Conservation (phyloP, 2,113 vertebrate genomes). For the Muntiacus muntjak region DNA sequence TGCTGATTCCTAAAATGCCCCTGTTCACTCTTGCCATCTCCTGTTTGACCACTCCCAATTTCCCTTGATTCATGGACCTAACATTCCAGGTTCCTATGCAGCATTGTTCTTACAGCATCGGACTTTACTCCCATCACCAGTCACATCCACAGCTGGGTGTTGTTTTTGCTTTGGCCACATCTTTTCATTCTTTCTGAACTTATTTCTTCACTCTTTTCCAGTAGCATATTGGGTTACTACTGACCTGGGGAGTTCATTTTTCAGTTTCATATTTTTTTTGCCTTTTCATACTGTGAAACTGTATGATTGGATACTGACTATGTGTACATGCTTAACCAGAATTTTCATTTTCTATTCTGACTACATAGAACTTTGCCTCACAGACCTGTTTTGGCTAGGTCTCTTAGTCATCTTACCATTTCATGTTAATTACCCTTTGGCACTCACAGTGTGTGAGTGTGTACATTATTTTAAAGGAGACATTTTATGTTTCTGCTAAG, state of each 20-base stretch:
- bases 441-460: neutral
- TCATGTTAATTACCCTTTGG: neutral
- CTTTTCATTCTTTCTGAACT: neutral
- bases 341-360: neutral
- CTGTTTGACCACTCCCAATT: neutral
- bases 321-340: neutral
- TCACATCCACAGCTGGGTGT: neutral
- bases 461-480: neutral
- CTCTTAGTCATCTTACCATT: neutral
- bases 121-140: neutral
- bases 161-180: neutral
- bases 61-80: neutral
- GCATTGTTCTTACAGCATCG: neutral
- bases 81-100: neutral
- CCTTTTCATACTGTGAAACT: neutral
- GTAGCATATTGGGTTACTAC: neutral
- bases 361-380: neutral
- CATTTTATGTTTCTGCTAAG: neutral
- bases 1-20: accelerated
- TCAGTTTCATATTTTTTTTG: neutral
- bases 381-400: neutral
- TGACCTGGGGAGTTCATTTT: neutral
- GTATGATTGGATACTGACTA: neutral
- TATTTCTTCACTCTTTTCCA: neutral
- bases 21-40: neutral